Percentiles rank a stretch among this genome's conserved stretches.
phyloP scores from a whole-genome alignment of 2,113 vertebrate genomes.

The Toxotes chatareus region DNA sequence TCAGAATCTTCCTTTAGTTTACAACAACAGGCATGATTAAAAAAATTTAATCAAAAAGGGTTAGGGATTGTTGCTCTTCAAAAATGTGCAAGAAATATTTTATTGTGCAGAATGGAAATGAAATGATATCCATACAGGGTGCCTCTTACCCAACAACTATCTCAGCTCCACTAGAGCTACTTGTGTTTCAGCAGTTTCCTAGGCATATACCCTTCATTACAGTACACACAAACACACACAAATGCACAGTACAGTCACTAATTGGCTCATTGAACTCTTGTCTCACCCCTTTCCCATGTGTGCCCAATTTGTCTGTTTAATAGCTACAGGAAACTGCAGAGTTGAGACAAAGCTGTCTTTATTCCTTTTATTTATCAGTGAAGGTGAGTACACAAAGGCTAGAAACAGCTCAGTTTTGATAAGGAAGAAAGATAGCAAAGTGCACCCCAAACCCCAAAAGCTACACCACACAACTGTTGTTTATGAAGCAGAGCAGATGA shows the following conservation, averaged over 20 bases:
- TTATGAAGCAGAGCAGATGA: slow-evolving; percentile 57
- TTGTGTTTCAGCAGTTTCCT: slow-evolving; percentile 31
- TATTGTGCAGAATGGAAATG: slow-evolving; percentile 19
- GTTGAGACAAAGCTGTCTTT: slow-evolving; percentile 69
- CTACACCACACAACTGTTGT: slow-evolving; percentile 34
- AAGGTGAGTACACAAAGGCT: slow-evolving; percentile 60
- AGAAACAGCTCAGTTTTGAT: slow-evolving; percentile 57
- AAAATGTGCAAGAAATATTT: slow-evolving; percentile 17
- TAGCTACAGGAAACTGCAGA: slow-evolving; percentile 64
- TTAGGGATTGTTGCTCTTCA: slow-evolving; percentile 5
- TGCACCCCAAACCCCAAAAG: slow-evolving; percentile 36
- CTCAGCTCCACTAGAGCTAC: slow-evolving; percentile 41
- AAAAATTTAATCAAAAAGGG: slow-evolving; percentile 45
- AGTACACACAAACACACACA: slow-evolving; percentile 28
- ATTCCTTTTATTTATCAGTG: slow-evolving; percentile 71
- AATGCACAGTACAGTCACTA: slow-evolving; percentile 46
- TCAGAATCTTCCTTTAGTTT: slow-evolving; percentile 24
- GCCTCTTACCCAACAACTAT: slow-evolving; percentile 31
- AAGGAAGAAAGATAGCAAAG: slow-evolving; percentile 39
- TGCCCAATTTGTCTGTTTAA: slow-evolving; percentile 76
- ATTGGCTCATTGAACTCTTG: slow-evolving; percentile 68
- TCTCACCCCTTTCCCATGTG: slow-evolving; percentile 61
- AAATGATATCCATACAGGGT: slow-evolving; percentile 34
- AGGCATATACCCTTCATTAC: slow-evolving; percentile 27
- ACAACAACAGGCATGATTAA: slow-evolving; percentile 38